Percentiles rank a stretch among this genome's conserved stretches.
Conservation (phyloP, 2,113 vertebrate species). For the Chaenogobius annularis region DNA sequence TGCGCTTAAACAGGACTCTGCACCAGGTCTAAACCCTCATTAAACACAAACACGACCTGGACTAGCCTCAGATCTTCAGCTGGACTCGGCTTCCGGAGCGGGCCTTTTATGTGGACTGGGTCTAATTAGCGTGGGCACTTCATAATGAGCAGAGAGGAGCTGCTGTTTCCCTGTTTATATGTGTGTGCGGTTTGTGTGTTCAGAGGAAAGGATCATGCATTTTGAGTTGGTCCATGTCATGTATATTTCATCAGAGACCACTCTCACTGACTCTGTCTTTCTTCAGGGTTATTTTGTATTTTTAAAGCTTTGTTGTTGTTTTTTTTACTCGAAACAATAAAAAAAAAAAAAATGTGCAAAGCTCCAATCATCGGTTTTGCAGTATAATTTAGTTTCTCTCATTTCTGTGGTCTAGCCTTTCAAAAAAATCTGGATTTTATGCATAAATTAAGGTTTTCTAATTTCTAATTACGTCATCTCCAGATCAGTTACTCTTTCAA, state of each 20-base stretch:
- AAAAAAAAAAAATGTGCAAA: no score
- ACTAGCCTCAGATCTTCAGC: conserved; percentile 25
- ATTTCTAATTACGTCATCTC: no score
- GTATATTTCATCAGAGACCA: conserved; percentile 30
- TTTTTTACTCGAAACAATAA: not conserved
- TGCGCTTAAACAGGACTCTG: no score
- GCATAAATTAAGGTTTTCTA: no score
- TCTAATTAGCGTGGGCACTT: conserved; percentile 35
- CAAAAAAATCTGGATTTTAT: no score
- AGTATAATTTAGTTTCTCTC: no score
- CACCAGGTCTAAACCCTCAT: not conserved
- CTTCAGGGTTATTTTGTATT: not conserved
- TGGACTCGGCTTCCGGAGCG: conserved; percentile 17
- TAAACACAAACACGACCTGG: not conserved
- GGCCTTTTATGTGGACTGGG: conserved; percentile 36
- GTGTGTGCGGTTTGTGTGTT: not conserved
- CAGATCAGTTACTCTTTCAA: no score
- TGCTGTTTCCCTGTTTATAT: conserved; percentile 12
- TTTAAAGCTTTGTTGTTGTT: not conserved
- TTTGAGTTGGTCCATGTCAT: conserved; percentile 25
- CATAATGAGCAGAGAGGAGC: conserved; percentile 20
- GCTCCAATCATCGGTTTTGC: no score
- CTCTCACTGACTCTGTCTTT: conserved; percentile 19
- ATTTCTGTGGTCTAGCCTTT: no score
- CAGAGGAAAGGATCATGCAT: conserved; percentile 1